Percentiles rank a stretch among this genome's conserved stretches.
These are phyloP conservation scores for Phaetusa simplex DNA, from an alignment of 2,113 vertebrate species.

Conservation along the genomic window DNA sequence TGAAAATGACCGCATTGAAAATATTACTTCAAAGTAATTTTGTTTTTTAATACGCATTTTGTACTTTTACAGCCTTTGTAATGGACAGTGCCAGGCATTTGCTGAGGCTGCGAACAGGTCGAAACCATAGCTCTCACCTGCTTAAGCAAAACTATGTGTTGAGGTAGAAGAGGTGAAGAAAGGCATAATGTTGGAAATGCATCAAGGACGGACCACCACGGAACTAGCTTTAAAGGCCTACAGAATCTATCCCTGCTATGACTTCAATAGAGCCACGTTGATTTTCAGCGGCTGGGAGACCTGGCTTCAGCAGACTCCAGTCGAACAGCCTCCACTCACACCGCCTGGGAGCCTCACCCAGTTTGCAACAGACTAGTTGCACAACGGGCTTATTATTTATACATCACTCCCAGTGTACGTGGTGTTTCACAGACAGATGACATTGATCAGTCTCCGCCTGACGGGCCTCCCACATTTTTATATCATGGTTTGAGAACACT, in stretches of 20 bases:
- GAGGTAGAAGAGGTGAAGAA: neutral
- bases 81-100: neutral
- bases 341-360: neutral
- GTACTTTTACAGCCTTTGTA: neutral
- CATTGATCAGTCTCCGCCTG: neutral
- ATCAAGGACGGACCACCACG: fast-evolving
- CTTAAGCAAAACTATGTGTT: neutral
- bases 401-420: neutral
- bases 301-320: neutral
- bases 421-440: neutral
- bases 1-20: neutral
- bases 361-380: neutral
- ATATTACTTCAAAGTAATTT: neutral
- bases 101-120: neutral
- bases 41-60: neutral
- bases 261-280: neutral
- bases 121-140: neutral
- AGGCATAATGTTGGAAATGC: neutral
- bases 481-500: neutral
- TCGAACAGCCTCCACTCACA: neutral
- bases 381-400: neutral
- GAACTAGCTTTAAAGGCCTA: neutral
- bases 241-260: neutral
- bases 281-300: neutral
- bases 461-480: neutral